Evolutionary conservation across 2,113 vertebrate species (phyloP).

Genomic region (Chionis minor): DNA sequence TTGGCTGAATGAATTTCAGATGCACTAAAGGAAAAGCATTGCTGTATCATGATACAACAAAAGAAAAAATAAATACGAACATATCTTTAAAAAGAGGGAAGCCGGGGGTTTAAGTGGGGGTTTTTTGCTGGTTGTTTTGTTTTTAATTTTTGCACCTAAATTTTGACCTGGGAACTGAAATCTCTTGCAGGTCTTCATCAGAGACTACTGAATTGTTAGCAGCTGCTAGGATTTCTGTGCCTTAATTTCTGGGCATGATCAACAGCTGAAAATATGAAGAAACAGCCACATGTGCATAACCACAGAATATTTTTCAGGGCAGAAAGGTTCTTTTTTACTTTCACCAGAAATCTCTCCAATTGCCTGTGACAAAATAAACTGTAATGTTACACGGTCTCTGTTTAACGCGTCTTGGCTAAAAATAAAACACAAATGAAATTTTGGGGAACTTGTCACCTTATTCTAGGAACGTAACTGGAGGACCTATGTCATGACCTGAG

Average conservation of each 20-base stretch:
- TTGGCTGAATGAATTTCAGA: neutral
- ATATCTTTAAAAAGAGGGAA: neutral
- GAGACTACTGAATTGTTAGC: neutral
- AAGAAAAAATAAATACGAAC: neutral
- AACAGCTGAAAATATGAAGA: neutral
- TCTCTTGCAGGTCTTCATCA: neutral
- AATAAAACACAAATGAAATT: neutral
- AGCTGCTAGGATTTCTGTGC: neutral
- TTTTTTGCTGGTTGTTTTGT: neutral
- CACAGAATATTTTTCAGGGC: no score
- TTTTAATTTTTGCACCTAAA: neutral
- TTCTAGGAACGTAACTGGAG: neutral
- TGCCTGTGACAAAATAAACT: neutral
- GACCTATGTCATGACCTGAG: neutral
- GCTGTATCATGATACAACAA: neutral
- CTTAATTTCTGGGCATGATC: neutral
- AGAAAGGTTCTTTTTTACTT: neutral
- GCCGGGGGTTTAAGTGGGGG: neutral
- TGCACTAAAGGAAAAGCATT: neutral
- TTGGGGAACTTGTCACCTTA: neutral
- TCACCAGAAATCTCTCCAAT: neutral
- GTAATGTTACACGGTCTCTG: accelerated
- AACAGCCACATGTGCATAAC: neutral
- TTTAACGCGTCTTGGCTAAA: neutral
- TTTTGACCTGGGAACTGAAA: neutral